A percentile compares a stretch with the other conserved stretches of the same genome.
These are phyloP conservation scores for Sycophaga agraensis DNA, from an alignment of 1,140 invertebrate species.

Conservation along the genomic window DNA sequence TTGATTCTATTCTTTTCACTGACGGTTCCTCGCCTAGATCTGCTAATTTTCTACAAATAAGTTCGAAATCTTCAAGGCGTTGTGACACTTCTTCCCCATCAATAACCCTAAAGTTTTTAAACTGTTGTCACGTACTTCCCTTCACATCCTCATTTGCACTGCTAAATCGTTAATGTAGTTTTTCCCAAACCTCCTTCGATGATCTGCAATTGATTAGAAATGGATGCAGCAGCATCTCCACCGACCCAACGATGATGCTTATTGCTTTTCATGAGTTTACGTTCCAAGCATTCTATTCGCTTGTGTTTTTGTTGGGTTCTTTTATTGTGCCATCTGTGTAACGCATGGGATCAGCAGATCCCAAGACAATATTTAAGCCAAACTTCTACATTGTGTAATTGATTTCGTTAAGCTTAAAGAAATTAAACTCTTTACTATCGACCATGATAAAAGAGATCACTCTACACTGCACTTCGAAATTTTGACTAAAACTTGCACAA, in stretches of 20 bases:
- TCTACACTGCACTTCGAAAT: too few species aligned
- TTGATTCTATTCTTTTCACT: neutral
- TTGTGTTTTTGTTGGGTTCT: constrained; percentile 1
- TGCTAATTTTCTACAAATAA: constrained; percentile 15
- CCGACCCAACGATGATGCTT: constrained; percentile 1
- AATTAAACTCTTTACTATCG: too few species aligned
- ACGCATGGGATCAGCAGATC: neutral
- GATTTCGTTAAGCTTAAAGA: constrained; percentile 3
- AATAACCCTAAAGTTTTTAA: constrained; percentile 4
- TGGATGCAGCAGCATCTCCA: neutral
- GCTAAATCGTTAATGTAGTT: neutral
- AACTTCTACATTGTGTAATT: constrained; percentile 11
- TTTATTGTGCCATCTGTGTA: neutral
- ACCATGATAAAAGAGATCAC: neutral
- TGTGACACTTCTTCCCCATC: neutral
- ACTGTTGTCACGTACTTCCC: constrained; percentile 15
- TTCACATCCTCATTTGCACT: neutral
- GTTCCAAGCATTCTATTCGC: neutral
- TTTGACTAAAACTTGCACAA: too few species aligned
- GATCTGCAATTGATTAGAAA: constrained; percentile 4
- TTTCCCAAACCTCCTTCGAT: too few species aligned
- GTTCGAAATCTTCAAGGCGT: constrained; percentile 14
- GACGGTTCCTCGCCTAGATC: constrained; percentile 3
- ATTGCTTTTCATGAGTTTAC: neutral
- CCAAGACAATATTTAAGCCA: neutral